phyloP scores from a whole-genome alignment of 1,140 invertebrate genomes.

The Macrobrachium nipponense region DNA sequence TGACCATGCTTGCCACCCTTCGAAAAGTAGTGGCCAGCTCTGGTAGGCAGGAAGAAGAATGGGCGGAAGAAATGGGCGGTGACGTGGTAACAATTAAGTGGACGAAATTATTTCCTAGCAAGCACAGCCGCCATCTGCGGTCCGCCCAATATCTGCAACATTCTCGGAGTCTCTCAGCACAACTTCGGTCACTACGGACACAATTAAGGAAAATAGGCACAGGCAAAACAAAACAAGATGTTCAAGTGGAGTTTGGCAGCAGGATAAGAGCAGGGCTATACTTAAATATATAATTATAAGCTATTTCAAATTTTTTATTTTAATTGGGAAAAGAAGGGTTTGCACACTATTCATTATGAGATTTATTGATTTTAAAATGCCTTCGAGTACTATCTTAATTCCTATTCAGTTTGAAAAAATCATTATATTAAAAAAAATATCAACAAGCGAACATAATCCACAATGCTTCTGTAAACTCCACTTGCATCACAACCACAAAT shows the following conservation, averaged over 20 bases:
- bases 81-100: neutral
- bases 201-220: slow-evolving; percentile 76
- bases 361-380: no score
- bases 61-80: slow-evolving; percentile 17
- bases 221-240: slow-evolving; percentile 65
- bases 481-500: no score
- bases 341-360: no score
- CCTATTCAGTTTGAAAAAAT: no score
- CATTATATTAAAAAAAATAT: no score
- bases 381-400: no score
- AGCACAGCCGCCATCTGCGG: slow-evolving; percentile 90
- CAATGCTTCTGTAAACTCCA: no score
- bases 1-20: neutral
- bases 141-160: slow-evolving; percentile 84
- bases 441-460: no score
- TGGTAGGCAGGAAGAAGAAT: slow-evolving; percentile 5
- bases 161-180: slow-evolving; percentile 90
- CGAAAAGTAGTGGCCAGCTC: neutral
- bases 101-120: slow-evolving; percentile 74
- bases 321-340: no score
- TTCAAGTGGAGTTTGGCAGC: slow-evolving; percentile 65
- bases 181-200: slow-evolving; percentile 93
- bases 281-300: no score
- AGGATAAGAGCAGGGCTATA: slow-evolving; percentile 51
- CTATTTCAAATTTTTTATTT: no score